Base-by-base conservation (phyloP, 2,797 vertebrate genomes). In the Dallia pectoralis region DNA sequence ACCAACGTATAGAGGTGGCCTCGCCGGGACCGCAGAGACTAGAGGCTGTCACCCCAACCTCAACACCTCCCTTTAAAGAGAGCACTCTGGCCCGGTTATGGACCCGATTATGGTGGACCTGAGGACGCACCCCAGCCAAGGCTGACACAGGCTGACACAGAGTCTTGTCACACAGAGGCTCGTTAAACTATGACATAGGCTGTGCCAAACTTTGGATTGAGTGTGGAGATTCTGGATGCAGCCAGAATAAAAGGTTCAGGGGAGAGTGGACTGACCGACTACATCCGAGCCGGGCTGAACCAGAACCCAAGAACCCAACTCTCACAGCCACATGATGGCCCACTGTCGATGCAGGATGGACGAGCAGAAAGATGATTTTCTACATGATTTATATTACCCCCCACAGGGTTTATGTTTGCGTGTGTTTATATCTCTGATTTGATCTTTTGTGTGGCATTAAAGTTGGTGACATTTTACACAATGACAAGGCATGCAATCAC, bases 1-100 rank as follows among this genome's bases (percentile, higher is more conserved):
- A 99, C 97, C 62, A 98, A 97, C 0, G 97, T 99, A 85, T 99
- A 94, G 90, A 76, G 71, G 30, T 18, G 6, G 18, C 15, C 16
- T n/a, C 8, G 16, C 51, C 8, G 4, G 16, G n/a, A n/a, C 6
- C 61, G 30, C 7, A 19, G 7, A 2, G n/a, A 56, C n/a, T n/a
- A 56, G n/a, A n/a, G 51, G 51, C 51, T 56, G 51, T n/a, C n/a
- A n/a, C 51, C 51, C 22, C 19, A 22, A n/a, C 22, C 51, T 3
- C 9, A 5, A 56, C 51, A 56, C 51, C n/a, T 56, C 51, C 8
- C 19, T n/a, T 8, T 2, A 53, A 56, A n/a, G 5, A n/a, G 3
- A n/a, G 51, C 51, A 22, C 51, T n/a, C 51, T 56, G 36, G 36
- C 51, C n/a, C 51, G 0, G 8, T 25, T 8, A 11, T 56, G 51